A percentile compares a stretch with the other conserved stretches of the same genome.
These are phyloP conservation scores for Hyles euphorbiae DNA, from an alignment of 1,140 invertebrate species.

Conservation along the genomic window DNA sequence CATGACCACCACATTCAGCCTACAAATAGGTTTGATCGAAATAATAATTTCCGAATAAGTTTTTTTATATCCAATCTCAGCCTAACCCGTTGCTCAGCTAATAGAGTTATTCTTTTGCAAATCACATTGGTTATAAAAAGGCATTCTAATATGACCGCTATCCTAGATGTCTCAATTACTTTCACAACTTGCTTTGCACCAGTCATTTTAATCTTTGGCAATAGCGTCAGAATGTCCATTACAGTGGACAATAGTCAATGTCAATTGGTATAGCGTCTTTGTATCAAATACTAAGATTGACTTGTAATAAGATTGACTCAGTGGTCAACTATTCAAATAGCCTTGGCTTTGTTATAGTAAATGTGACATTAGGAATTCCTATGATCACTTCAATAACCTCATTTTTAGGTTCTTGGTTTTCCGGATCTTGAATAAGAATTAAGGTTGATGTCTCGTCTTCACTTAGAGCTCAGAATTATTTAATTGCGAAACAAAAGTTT, in stretches of 20 bases:
- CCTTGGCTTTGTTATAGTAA: conserved; percentile 26
- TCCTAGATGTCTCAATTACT: conserved; percentile 9
- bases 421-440: neutral
- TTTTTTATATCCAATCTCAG: too few relatives aligned
- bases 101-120: too few relatives aligned
- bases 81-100: too few relatives aligned
- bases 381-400: too few relatives aligned
- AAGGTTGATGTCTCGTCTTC: too few relatives aligned
- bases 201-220: conserved; percentile 24
- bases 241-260: conserved; percentile 25
- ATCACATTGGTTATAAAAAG: too few relatives aligned
- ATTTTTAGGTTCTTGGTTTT: neutral
- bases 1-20: too few relatives aligned
- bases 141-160: conserved; percentile 1
- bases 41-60: too few relatives aligned
- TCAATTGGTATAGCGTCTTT: conserved; percentile 33
- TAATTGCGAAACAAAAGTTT: too few relatives aligned
- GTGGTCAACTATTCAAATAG: conserved; percentile 30
- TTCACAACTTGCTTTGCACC: conserved; percentile 4
- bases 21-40: too few relatives aligned
- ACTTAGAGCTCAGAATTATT: too few relatives aligned
- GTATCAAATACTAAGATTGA: conserved; percentile 34
- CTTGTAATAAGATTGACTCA: conserved; percentile 37
- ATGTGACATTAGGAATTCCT: conserved; percentile 2
- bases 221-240: conserved; percentile 31